phyloP scores from a whole-genome alignment of 2,888 invertebrate species.

The Tetranychus piercei region DNA sequence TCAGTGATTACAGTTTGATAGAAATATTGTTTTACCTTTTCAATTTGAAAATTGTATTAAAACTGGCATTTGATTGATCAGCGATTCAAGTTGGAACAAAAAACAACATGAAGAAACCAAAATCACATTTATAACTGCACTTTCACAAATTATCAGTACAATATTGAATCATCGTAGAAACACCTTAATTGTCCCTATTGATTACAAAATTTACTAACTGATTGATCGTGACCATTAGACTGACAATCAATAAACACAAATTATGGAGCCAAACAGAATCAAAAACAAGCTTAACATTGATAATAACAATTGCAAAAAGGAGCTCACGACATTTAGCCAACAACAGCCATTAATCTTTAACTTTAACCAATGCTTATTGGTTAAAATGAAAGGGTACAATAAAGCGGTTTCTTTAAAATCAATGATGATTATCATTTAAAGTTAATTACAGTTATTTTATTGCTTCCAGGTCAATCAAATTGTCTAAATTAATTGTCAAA shows the following conservation, averaged over 20 bases:
- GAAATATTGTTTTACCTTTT: no score
- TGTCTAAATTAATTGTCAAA: background rate
- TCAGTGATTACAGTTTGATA: no score
- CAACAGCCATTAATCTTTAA: background rate
- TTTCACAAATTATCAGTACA: background rate
- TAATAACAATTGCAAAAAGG: background rate
- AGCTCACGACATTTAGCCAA: background rate
- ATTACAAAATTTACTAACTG: background rate
- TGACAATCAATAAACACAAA: background rate
- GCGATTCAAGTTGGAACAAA: no score
- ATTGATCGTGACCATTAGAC: background rate
- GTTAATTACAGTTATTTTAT: background rate
- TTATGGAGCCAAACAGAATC: background rate
- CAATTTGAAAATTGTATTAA: no score
- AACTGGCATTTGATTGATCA: no score
- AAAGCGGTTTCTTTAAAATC: background rate
- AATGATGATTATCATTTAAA: background rate
- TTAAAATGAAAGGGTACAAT: background rate
- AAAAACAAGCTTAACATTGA: background rate
- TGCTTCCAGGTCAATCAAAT: background rate
- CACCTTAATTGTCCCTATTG: background rate
- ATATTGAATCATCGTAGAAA: background rate
- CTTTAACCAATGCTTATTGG: background rate
- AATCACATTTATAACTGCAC: background rate
- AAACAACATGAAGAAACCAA: background rate